phyloP scores from a whole-genome alignment of 2,888 invertebrate species.

The Scotopteryx bipunctaria region DNA sequence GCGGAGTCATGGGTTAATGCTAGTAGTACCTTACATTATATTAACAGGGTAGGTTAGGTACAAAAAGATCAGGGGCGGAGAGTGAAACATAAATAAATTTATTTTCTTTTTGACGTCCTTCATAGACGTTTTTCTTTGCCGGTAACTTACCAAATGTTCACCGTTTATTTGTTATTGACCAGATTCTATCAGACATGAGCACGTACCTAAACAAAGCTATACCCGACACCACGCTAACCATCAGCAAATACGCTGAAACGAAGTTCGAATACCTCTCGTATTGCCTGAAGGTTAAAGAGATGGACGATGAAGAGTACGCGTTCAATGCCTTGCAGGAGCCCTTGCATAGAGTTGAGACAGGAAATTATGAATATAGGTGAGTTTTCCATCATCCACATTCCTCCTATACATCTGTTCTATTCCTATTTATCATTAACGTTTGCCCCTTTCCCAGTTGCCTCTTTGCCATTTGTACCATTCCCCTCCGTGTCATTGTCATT shows the following conservation, averaged over 20 bases:
- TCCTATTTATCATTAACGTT: no score
- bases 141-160: not conserved
- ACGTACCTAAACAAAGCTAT: constrained; percentile 99
- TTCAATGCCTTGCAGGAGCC: constrained; percentile 97
- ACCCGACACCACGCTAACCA: constrained; percentile 98
- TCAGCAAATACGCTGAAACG: constrained; percentile 98
- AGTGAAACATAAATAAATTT: not conserved
- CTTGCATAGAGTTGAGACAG: constrained; percentile 98
- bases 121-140: no score
- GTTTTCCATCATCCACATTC: no score
- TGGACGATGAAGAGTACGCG: constrained; percentile 99
- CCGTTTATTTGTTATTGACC: not conserved
- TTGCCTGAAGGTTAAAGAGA: constrained; percentile 99
- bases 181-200: constrained; percentile 96
- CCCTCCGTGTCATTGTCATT: no score
- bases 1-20: no score
- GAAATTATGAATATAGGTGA: constrained; percentile 98
- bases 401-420: no score
- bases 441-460: no score
- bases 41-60: no score
- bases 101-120: not conserved
- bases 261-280: constrained; percentile 99
- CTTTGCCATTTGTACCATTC: no score
- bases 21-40: no score
- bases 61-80: no score